A percentile compares a stretch with the other conserved stretches of the same genome.
phyloP scores from a whole-genome alignment of 2,888 invertebrate genomes.

The Meiosimyza decipiens region DNA sequence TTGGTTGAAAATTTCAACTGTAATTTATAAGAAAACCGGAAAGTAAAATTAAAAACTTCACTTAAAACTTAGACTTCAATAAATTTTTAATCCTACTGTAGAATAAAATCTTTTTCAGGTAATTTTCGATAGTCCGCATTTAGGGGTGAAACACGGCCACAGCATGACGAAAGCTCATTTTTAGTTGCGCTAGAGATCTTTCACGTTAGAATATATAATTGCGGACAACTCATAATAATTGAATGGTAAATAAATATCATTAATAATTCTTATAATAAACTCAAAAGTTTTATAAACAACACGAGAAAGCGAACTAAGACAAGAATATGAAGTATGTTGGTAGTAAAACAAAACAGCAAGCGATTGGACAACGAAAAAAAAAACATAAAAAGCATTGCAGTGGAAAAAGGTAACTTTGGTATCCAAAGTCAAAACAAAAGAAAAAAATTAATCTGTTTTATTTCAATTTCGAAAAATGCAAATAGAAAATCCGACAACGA shows the following conservation, averaged over 20 bases:
- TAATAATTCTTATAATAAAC: background rate
- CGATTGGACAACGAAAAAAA: background rate
- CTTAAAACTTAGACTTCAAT: no score
- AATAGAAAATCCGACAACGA: conserved; percentile 11
- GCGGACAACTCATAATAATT: background rate
- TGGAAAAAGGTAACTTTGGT: conserved; percentile 31
- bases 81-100: no score
- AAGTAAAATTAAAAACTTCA: no score
- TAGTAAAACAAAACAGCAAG: conserved; percentile 29
- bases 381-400: background rate
- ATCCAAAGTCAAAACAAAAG: conserved; percentile 36
- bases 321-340: background rate
- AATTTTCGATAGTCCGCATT: no score
- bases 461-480: conserved; percentile 14
- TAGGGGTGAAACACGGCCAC: no score
- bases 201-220: background rate
- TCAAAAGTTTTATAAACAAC: background rate
- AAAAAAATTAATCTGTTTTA: conserved; percentile 4
- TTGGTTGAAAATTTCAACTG: no score
- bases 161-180: no score
- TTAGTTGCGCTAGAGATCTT: no score
- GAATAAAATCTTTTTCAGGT: no score
- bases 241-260: background rate
- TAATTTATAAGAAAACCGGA: no score
- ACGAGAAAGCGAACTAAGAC: background rate